Conservation (phyloP, 2,797 vertebrate species). For the Hippopotamyrus pictus region DNA sequence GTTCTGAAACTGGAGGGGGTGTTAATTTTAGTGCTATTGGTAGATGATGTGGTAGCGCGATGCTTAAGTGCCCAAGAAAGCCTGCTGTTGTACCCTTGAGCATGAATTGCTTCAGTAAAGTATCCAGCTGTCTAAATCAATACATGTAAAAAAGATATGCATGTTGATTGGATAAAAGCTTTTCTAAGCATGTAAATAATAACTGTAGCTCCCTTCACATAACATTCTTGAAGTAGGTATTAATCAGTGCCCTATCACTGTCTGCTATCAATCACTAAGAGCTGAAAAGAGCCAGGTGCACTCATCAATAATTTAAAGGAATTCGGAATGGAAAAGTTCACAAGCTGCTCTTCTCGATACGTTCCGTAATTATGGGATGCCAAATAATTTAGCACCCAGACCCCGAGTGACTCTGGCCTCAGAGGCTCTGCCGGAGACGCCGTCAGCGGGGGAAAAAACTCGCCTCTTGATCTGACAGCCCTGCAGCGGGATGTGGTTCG, state of each 20-base stretch:
- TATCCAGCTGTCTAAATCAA: constrained; percentile 12
- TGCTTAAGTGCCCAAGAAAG: not conserved
- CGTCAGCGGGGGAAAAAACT: not conserved
- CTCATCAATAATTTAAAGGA: constrained; percentile 10
- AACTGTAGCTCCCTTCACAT: constrained; percentile 1
- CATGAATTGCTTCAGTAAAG: constrained; percentile 5
- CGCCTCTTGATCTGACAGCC: not conserved
- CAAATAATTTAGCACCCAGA: constrained; percentile 7
- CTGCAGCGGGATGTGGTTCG: not conserved
- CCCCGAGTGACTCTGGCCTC: not conserved
- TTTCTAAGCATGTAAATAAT: constrained; percentile 9
- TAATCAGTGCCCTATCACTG: not conserved
- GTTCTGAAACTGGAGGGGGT: not conserved
- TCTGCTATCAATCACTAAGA: not conserved
- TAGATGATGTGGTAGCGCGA: not conserved
- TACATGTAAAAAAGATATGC: not conserved
- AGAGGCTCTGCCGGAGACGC: not conserved
- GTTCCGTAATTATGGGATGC: not conserved
- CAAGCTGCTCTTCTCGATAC: not conserved
- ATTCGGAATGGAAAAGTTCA: not conserved
- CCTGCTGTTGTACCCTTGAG: not conserved
- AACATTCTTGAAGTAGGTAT: not conserved
- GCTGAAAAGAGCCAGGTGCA: constrained; percentile 12
- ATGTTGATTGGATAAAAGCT: constrained; percentile 6
- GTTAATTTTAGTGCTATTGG: not conserved